Percentiles rank a stretch among this genome's conserved stretches.
Conservation (phyloP, 2,113 vertebrate genomes). For the Notarius quadriscutis region DNA sequence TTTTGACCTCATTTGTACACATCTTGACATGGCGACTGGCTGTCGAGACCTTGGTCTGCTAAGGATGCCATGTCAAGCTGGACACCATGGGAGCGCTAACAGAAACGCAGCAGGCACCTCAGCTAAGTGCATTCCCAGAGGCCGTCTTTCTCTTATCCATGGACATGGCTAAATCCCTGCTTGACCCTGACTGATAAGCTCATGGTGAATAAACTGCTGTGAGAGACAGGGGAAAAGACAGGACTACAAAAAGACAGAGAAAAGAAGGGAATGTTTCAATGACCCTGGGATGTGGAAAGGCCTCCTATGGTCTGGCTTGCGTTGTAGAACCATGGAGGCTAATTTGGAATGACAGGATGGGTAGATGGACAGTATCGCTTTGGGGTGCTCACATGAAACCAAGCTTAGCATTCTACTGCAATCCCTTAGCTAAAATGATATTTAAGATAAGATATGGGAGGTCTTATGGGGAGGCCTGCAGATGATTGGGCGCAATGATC, state of each 20-base stretch:
- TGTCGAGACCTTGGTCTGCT: slow-evolving; percentile 59
- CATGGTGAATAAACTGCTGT: slow-evolving; percentile 65
- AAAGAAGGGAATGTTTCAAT: slow-evolving; percentile 51
- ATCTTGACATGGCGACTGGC: slow-evolving; percentile 60
- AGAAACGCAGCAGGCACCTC: slow-evolving; percentile 67
- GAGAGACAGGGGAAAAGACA: slow-evolving; percentile 29
- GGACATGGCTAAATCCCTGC: slow-evolving; percentile 66
- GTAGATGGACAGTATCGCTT: slow-evolving; percentile 34
- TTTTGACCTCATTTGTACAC: slow-evolving; percentile 39
- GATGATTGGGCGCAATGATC: slow-evolving; percentile 13
- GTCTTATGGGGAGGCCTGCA: slow-evolving; percentile 37
- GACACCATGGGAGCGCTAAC: slow-evolving; percentile 65
- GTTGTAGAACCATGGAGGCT: slow-evolving; percentile 55
- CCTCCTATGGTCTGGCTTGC: slow-evolving; percentile 60
- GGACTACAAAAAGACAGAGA: slow-evolving; percentile 30
- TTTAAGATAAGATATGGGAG: slow-evolving; percentile 65
- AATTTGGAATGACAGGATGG: slow-evolving; percentile 66
- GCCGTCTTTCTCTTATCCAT: slow-evolving; percentile 51
- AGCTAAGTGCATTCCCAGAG: slow-evolving; percentile 76
- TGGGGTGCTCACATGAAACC: slow-evolving; percentile 55
- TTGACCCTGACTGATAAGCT: slow-evolving; percentile 76
- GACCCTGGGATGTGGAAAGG: slow-evolving; percentile 53
- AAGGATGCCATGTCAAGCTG: slow-evolving; percentile 58
- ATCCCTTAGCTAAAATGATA: slow-evolving; percentile 50
- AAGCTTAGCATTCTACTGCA: slow-evolving; percentile 64